Base-by-base conservation (phyloP, 2,888 invertebrate genomes). In the Folsomia manolachei region DNA sequence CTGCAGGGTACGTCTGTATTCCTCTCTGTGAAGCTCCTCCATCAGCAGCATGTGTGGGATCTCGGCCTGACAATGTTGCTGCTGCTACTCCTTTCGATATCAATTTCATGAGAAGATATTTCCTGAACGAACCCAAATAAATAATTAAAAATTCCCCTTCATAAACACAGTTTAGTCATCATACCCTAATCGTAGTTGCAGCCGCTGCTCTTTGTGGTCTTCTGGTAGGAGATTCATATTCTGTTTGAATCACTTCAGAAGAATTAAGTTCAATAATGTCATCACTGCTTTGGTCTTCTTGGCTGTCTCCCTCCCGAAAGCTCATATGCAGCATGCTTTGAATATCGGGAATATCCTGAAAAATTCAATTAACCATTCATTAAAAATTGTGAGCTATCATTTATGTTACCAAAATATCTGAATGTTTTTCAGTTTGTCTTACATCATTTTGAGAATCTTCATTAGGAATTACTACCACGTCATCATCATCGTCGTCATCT, bases 101-200 rank as follows among this genome's bases (percentile, higher is more conserved):
- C n/a, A n/a, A n/a, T n/a, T n/a, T n/a, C n/a, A n/a, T n/a, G n/a
- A n/a, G n/a, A n/a, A n/a, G n/a, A n/a, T n/a, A n/a, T n/a, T n/a
- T n/a, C n/a, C n/a, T n/a, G n/a, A n/a, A n/a, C n/a, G n/a, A n/a
- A n/a, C n/a, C n/a, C n/a, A n/a, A n/a, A n/a, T n/a, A n/a, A n/a
- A n/a, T n/a, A n/a, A n/a, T n/a, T n/a, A n/a, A n/a, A n/a, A n/a
- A n/a, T n/a, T n/a, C n/a, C n/a, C n/a, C n/a, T n/a, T n/a, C n/a
- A n/a, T n/a, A n/a, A n/a, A n/a, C n/a, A n/a, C n/a, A n/a, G n/a
- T n/a, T n/a, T n/a, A n/a, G n/a, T n/a, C n/a, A n/a, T n/a, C n/a
- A n/a, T 74, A 80, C 80, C 71, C 75, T 73, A 25, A 80, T 80
- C 1, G 78, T 79, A 71, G 74, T 75, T 0, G 78, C 78, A 7